These are phyloP conservation scores for Tauraco erythrolophus DNA, from an alignment of 2,113 vertebrate species.

Conservation along the genomic window DNA sequence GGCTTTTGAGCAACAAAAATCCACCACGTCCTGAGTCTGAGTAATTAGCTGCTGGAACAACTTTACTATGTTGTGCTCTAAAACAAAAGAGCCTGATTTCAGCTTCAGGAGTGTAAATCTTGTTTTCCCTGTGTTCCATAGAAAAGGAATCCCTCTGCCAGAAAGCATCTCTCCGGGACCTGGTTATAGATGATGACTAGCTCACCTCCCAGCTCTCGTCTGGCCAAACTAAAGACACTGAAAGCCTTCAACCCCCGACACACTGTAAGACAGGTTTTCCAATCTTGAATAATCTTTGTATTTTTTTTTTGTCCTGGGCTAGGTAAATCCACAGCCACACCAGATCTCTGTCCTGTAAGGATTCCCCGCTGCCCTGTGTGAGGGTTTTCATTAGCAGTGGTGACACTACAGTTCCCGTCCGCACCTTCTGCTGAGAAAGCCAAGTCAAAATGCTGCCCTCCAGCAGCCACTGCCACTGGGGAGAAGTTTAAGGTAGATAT, in stretches of 20 bases:
- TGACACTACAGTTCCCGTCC: not conserved
- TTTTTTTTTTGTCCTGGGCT: not conserved
- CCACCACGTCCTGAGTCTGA: not conserved
- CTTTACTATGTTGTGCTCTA: not conserved
- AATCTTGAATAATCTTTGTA: not conserved
- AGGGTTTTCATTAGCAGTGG: not conserved
- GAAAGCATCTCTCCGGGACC: not conserved
- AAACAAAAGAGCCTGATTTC: not conserved
- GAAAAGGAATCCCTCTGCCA: not conserved
- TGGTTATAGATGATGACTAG: not conserved
- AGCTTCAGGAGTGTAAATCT: not conserved
- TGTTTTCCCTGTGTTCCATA: not conserved
- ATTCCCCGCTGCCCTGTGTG: not conserved
- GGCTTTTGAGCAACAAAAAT: not conserved
- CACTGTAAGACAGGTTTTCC: not conserved
- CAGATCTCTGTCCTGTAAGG: not conserved
- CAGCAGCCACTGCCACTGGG: not conserved
- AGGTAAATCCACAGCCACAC: not conserved
- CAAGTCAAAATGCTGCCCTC: not conserved
- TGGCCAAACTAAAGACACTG: not conserved
- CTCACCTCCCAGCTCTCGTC: not conserved
- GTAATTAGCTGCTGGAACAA: not conserved
- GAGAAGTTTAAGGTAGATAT: not conserved
- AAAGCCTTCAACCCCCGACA: not conserved
- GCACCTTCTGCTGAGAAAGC: not conserved